Conservation (phyloP, 2,888 invertebrate genomes). For the Brachylomia viminalis region DNA sequence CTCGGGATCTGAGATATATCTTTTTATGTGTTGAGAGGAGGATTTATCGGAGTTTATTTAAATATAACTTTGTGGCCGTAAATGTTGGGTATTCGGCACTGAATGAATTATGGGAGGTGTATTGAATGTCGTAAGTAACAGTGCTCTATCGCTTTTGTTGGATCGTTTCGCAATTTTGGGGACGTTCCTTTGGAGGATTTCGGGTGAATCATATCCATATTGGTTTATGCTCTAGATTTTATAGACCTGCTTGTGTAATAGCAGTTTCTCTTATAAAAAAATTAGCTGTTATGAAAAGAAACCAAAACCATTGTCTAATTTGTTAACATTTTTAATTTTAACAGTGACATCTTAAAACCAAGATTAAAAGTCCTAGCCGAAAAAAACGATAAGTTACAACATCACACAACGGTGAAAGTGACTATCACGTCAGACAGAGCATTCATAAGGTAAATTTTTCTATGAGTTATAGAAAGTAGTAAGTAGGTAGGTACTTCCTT, state of each 20-base stretch:
- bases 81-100: constrained; percentile 56
- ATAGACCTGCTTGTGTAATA: neutral
- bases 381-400: neutral
- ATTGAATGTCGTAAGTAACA: constrained; percentile 37
- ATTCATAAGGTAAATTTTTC: neutral
- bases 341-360: neutral
- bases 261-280: too few relatives aligned
- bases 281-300: neutral
- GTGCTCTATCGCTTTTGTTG: constrained; percentile 30
- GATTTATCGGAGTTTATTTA: constrained; percentile 70
- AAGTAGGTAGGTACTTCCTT: neutral
- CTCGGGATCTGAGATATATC: constrained; percentile 72
- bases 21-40: constrained; percentile 66
- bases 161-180: constrained; percentile 35
- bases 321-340: neutral
- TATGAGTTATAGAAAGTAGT: neutral
- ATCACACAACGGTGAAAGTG: neutral
- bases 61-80: constrained; percentile 66
- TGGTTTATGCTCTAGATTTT: neutral
- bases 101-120: constrained; percentile 60
- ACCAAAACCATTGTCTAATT: neutral
- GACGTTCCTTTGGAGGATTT: constrained; percentile 16
- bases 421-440: neutral
- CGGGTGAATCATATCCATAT: neutral
- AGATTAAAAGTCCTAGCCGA: neutral